A percentile compares a stretch with the other conserved stretches of the same genome.
phyloP scores from a whole-genome alignment of 2,113 vertebrate genomes.

The Rhinopomastus cyanomelas region DNA sequence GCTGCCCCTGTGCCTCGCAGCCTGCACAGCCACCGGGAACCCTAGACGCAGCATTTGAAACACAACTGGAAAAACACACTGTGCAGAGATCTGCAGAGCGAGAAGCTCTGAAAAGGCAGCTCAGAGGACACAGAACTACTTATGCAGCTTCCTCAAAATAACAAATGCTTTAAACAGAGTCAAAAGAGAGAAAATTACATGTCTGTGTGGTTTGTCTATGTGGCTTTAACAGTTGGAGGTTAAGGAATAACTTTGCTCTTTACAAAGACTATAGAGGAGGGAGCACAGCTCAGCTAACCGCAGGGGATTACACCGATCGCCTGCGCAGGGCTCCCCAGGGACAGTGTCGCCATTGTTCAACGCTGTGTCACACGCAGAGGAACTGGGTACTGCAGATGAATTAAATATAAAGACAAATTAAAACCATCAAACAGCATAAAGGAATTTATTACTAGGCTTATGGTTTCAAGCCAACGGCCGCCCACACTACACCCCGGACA shows the following conservation, averaged over 20 bases:
- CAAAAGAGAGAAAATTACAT: slow-evolving; percentile 28
- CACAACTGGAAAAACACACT: background rate
- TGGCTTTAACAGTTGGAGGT: background rate
- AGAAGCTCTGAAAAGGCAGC: background rate
- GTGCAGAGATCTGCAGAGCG: background rate
- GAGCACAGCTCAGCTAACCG: background rate
- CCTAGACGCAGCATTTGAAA: background rate
- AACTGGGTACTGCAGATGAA: background rate
- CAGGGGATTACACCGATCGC: background rate
- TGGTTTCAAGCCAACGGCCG: background rate
- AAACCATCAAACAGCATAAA: background rate
- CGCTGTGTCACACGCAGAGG: background rate
- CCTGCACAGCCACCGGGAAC: background rate
- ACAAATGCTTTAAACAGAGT: background rate
- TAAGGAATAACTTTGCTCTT: background rate
- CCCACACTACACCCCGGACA: background rate
- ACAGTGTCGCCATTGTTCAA: background rate
- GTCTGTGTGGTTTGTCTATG: background rate
- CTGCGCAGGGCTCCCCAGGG: background rate
- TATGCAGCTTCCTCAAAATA: background rate
- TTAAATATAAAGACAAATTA: slow-evolving; percentile 36
- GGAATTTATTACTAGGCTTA: background rate
- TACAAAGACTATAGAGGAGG: background rate
- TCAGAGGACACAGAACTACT: background rate
- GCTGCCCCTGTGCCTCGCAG: background rate